Conservation (phyloP, 2,888 invertebrate genomes). For the Hedychridium roseum region DNA sequence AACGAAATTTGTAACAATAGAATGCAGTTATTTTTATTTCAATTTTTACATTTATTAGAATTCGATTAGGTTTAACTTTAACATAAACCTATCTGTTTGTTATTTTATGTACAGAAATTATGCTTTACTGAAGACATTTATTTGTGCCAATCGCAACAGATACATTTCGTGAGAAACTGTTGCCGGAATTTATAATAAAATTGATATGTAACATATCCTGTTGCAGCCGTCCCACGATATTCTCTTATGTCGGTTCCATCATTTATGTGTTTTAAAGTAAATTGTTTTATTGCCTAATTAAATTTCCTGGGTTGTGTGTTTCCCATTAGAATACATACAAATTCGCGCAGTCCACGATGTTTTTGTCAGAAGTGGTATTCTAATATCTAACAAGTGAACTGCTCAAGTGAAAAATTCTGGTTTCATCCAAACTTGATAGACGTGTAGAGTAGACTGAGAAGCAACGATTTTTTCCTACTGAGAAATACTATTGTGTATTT, state of each 20-base stretch:
- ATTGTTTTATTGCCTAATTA: conserved; percentile 30
- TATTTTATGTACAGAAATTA: too few relatives aligned
- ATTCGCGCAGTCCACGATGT: not conserved
- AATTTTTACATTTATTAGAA: too few relatives aligned
- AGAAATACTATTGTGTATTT: too few relatives aligned
- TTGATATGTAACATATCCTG: conserved; percentile 32
- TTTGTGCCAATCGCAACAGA: not conserved
- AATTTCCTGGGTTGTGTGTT: conserved; percentile 8
- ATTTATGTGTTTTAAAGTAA: conserved; percentile 18
- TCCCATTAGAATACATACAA: not conserved
- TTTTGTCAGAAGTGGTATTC: not conserved
- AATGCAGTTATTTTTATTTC: too few relatives aligned
- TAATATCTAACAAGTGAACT: not conserved
- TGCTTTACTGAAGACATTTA: not conserved
- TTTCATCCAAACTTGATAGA: not conserved
- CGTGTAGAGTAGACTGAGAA: not conserved
- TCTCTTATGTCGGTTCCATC: conserved; percentile 20
- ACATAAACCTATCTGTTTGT: too few relatives aligned
- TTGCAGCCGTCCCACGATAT: conserved; percentile 27
- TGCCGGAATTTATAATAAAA: conserved; percentile 24
- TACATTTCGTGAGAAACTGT: conserved; percentile 30
- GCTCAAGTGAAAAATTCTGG: not conserved
- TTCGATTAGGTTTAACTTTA: too few relatives aligned
- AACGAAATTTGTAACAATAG: not conserved
- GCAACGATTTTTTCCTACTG: not conserved